Evolutionary conservation across 2,797 vertebrate genomes (phyloP), one percentile per base, ranked within the genome.

Genomic region (Aldrovandia affinis): DNA sequence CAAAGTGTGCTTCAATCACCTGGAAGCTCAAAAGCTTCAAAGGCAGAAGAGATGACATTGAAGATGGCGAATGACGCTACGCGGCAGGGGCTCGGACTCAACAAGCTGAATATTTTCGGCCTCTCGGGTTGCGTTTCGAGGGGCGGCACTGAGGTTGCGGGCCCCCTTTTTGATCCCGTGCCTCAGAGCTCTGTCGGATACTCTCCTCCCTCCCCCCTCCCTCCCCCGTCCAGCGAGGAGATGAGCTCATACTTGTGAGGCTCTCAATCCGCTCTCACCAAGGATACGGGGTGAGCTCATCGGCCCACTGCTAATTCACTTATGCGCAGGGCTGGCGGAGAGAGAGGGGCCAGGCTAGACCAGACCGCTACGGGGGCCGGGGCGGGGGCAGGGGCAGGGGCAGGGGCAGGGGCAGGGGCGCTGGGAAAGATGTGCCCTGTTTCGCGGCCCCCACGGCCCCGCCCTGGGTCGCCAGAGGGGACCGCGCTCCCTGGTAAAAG

Each of bases 171-270:
- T 63, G 80, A 33, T 65, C 68, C 77, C 57, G 65, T 42, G 54
- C 81, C 86, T 84, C 57, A 78, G 81, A 85, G 84, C 85, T 81
- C 80, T 78, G 78, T 82, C 75, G 61, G 59, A 81, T 82, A 80
- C 84, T 86, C 75, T 52, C 85, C 81, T 44, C 55, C 55, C 15
- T 25, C n/a, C 6, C 54, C 44, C 77, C 36, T 15, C n/a, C 14
- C 42, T 28, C 68, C 36, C 15, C 77, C 22, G 20, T 25, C 81
- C 1, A 80, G 83, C 85, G 81, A 83, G 88, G 81, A 28, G 86
- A 89, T 90, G 89, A 90, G 87, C 89, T 90, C 88, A 90, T 89
- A 39, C 55, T 57, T 39, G 52, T 30, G 54, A 30, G 33, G 50
- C 20, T 25, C 79, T 36, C 78, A 52, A 80, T 80, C 78, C 33